Base-by-base conservation (phyloP, 2,797 vertebrate genomes). In the Lithobates pipiens region DNA sequence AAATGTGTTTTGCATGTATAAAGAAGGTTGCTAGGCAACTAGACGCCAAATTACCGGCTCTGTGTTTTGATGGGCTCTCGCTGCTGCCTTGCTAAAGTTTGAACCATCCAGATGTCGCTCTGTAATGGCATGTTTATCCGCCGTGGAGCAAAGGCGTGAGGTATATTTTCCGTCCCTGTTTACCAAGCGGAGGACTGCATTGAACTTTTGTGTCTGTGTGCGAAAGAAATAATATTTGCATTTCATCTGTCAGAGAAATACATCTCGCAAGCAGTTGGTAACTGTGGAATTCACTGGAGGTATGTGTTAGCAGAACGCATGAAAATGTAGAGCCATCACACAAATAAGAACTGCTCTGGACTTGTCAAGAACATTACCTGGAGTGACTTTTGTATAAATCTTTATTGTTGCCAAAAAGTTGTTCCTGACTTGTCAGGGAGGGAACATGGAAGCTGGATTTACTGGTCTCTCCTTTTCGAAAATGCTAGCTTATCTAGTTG, bases 1-100 rank as follows among this genome's bases (percentile, higher is more conserved):
- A 93, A 93, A 92, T 94, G 25, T 94, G 91, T 95, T 95, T 94
- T 94, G 91, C 91, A 91, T 88, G 91, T 91, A 89, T 92, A 91
- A 91, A 91, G 87, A 86, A 23, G 0, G 91, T 94, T 93, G 90
- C 94, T 91, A 91, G 91, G 93, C 88, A 93, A 90, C 91, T 85
- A 88, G 93, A 95, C 73, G 92, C 95, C 85, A 86, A 92, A 88
- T 89, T 84, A 77, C 89, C 85, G 88, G 88, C 90, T 89, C 80
- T 74, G 1, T 94, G 92, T 93, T 94, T 94, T 92, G 90, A 92
- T 94, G 92, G 94, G 92, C 93, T 92, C 89, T 70, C 82, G 93
- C 87, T 88, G 86, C 88, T 77, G 10, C 87, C 84, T 76, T 73
- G 90, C 87, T 91, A 11, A 39, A 50, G 42, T 77, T 72, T 50